These are phyloP conservation scores for Bombus huntii DNA, from an alignment of 1,140 invertebrate species.

Conservation along the genomic window DNA sequence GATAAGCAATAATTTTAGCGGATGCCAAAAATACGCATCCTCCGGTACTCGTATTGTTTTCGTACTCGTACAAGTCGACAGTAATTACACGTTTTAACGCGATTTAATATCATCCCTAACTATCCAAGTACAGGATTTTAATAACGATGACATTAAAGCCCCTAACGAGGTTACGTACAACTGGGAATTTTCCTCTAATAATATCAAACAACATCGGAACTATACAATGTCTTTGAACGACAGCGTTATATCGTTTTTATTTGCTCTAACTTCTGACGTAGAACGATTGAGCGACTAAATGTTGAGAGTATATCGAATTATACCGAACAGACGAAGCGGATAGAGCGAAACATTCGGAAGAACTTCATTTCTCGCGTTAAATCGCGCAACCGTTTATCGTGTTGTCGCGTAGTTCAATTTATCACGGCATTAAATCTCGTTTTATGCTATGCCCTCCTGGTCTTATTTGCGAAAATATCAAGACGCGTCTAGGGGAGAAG, in stretches of 20 bases:
- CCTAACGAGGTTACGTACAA: background rate
- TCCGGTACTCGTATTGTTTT: background rate
- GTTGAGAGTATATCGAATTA: background rate
- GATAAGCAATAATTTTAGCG: background rate
- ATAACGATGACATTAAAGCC: background rate
- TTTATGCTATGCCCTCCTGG: background rate
- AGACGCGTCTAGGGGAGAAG: background rate
- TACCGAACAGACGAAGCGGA: background rate
- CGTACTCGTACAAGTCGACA: background rate
- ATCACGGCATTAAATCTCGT: background rate
- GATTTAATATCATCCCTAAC: background rate
- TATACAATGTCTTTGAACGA: background rate
- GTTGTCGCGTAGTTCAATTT: background rate
- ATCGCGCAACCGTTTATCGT: background rate
- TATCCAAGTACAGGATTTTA: background rate
- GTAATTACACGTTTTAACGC: background rate
- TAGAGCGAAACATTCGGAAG: background rate
- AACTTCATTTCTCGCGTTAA: background rate
- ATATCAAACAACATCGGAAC: background rate
- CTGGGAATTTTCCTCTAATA: background rate
- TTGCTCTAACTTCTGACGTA: background rate
- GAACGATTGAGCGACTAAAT: background rate
- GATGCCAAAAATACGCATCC: background rate
- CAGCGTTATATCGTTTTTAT: background rate
- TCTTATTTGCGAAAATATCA: background rate